Conservation (phyloP, 2,797 vertebrate species). For the Microcaecilia unicolor region DNA sequence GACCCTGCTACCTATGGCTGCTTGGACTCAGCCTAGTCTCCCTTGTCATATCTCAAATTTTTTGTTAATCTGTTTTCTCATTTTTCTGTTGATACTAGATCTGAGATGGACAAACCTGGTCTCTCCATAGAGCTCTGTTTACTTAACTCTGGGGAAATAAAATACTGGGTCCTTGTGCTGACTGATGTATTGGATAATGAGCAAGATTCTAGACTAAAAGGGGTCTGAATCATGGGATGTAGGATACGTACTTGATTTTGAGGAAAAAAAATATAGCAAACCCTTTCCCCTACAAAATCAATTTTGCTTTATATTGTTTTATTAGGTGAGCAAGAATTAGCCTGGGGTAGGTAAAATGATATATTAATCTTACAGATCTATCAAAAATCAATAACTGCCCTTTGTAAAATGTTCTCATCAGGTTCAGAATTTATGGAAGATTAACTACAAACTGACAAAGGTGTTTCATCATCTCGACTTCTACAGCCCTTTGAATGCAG, state of each 20-base stretch:
- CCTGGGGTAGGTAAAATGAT: neutral
- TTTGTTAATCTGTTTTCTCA: too few relatives aligned
- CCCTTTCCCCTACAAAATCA: slow-evolving; percentile 12
- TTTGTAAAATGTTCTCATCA: slow-evolving; percentile 12
- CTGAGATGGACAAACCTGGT: too few relatives aligned
- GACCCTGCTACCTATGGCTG: too few relatives aligned
- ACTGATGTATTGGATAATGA: too few relatives aligned
- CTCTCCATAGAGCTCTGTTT: too few relatives aligned
- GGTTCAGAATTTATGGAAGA: slow-evolving; percentile 19
- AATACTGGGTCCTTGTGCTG: too few relatives aligned
- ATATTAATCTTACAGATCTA: slow-evolving; percentile 12
- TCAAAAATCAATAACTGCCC: slow-evolving; percentile 20
- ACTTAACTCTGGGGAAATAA: too few relatives aligned
- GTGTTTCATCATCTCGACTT: slow-evolving; percentile 21
- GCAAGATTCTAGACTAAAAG: too few relatives aligned
- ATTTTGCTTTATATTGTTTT: slow-evolving; percentile 14
- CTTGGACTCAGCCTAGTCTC: too few relatives aligned
- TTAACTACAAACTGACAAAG: slow-evolving; percentile 22
- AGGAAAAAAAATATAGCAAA: slow-evolving; percentile 2
- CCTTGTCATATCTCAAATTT: too few relatives aligned
- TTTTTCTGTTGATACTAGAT: too few relatives aligned
- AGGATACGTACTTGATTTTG: neutral
- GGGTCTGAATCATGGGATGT: neutral
- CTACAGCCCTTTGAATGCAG: slow-evolving; percentile 13
- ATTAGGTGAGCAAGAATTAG: slow-evolving; percentile 13